Conservation (phyloP, 2,113 vertebrate species). For the Mus spicilegus region DNA sequence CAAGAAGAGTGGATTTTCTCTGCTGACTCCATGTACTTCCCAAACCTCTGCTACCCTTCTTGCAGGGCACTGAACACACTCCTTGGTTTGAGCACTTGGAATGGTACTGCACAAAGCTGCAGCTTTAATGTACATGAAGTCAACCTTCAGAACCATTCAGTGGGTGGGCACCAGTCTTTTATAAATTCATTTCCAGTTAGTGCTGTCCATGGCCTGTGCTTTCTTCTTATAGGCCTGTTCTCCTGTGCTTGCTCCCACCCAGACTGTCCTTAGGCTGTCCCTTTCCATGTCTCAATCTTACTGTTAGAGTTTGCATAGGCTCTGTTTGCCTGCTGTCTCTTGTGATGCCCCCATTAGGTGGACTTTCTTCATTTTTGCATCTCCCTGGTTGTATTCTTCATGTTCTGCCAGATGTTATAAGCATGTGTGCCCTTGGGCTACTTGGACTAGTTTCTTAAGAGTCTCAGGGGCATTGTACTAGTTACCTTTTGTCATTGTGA, state of each 20-base stretch:
- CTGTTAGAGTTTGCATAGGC: background rate
- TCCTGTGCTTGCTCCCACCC: background rate
- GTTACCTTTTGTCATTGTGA: background rate
- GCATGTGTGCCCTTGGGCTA: background rate
- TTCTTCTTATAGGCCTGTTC: background rate
- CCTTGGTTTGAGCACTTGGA: background rate
- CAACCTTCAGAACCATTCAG: background rate
- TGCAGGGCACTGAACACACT: background rate
- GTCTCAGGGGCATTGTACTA: background rate
- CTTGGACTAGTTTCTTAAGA: background rate
- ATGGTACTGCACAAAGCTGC: too few relatives aligned
- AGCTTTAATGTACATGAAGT: background rate
- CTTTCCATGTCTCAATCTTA: background rate
- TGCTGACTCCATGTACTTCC: background rate
- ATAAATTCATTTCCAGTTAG: background rate
- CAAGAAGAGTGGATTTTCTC: background rate
- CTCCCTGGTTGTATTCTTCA: background rate
- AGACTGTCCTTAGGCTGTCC: background rate
- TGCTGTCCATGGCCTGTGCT: background rate
- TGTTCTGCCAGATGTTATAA: background rate
- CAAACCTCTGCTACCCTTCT: background rate
- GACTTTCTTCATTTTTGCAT: background rate
- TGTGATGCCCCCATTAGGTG: fast-evolving
- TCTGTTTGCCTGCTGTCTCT: background rate
- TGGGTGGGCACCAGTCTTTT: background rate